Evolutionary conservation across 2,888 invertebrate genomes (phyloP).

Genomic region (Pimpla rufipes): DNA sequence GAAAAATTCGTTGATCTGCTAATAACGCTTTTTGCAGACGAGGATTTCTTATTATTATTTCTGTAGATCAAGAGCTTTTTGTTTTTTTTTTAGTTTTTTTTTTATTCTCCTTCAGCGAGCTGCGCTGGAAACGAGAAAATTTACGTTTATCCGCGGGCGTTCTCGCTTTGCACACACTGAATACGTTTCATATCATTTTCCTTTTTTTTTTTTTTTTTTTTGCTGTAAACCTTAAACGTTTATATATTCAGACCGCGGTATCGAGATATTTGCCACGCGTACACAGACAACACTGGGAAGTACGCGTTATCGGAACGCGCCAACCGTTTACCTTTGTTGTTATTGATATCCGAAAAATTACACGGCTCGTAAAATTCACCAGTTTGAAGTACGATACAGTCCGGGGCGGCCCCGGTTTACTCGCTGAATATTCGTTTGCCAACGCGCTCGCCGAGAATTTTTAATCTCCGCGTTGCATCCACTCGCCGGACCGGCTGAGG

Average conservation of each 20-base stretch:
- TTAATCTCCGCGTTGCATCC: constrained; percentile 30
- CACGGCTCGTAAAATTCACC: constrained; percentile 27
- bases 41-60: too few species aligned
- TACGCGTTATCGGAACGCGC: constrained; percentile 21
- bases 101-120: too few species aligned
- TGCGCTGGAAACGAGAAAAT: too few species aligned
- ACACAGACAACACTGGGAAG: neutral
- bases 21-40: too few species aligned
- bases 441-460: constrained; percentile 11
- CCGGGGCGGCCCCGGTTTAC: neutral
- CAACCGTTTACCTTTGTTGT: constrained; percentile 38
- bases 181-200: neutral
- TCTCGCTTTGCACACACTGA: neutral
- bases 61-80: too few species aligned
- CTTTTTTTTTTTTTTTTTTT: neutral
- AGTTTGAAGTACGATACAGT: constrained; percentile 22
- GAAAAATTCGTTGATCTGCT: too few species aligned
- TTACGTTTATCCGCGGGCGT: neutral
- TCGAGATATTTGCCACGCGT: constrained; percentile 7
- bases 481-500: constrained; percentile 2
- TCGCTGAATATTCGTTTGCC: constrained; percentile 23
- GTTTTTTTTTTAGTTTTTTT: too few species aligned
- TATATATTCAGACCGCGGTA: neutral
- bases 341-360: constrained; percentile 47
- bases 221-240: neutral